These are phyloP conservation scores for Aleiodes alternator DNA, from an alignment of 2,888 invertebrate species.

Conservation along the genomic window DNA sequence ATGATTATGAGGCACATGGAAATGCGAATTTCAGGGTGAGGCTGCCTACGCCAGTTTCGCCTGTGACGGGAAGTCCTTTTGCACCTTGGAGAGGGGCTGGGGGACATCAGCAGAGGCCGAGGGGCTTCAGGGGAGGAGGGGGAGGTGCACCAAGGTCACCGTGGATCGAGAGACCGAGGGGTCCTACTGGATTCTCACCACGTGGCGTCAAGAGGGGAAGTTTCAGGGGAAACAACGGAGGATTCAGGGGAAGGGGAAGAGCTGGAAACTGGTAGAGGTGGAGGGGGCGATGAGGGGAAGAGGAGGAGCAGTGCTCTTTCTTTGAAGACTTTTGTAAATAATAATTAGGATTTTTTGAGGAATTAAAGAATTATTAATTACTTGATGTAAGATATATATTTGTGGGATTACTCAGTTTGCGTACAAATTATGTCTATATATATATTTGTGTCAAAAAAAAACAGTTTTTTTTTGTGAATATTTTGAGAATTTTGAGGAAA, in stretches of 20 bases:
- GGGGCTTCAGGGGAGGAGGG: constrained; percentile 67
- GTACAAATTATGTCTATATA: constrained; percentile 8
- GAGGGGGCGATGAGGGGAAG: constrained; percentile 67
- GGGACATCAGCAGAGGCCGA: constrained; percentile 66
- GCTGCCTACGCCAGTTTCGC: constrained; percentile 53
- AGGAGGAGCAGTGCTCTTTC: constrained; percentile 22
- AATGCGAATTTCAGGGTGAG: constrained; percentile 62
- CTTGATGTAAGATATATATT: constrained; percentile 27
- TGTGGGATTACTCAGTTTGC: constrained; percentile 6
- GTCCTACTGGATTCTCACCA: constrained; percentile 65
- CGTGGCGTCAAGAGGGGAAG: constrained; percentile 70
- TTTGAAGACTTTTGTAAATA: constrained; percentile 16
- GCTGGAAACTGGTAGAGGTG: constrained; percentile 73
- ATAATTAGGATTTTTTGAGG: not conserved
- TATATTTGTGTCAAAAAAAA: not conserved
- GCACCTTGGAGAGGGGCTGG: constrained; percentile 73
- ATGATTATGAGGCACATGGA: constrained; percentile 61
- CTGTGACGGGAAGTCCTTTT: constrained; percentile 58
- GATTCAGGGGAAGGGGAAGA: constrained; percentile 68
- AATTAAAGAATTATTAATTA: constrained; percentile 11
- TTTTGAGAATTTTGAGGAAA: too few species aligned
- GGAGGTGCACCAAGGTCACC: constrained; percentile 67
- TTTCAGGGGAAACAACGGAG: constrained; percentile 69
- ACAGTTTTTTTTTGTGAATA: too few species aligned
- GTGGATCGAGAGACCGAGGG: constrained; percentile 75